These are phyloP conservation scores for Lamellibrachia luymesi DNA, from an alignment of 1,140 invertebrate genomes.

Conservation along the genomic window DNA sequence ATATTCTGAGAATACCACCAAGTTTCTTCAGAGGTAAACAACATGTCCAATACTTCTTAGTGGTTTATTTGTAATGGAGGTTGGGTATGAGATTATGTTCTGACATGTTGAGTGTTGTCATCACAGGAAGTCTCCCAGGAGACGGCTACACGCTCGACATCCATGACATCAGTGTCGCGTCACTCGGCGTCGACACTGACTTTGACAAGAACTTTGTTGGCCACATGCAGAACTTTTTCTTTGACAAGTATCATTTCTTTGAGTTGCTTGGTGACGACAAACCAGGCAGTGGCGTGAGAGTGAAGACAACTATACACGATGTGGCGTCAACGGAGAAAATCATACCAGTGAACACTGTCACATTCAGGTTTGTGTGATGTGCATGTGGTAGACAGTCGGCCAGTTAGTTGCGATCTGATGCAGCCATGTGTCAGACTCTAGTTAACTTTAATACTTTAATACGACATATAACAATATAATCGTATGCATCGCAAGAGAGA, in stretches of 20 bases:
- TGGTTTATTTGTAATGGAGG: no score
- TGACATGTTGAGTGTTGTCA: background rate
- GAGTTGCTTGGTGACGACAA: conserved; percentile 2
- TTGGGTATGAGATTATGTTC: background rate
- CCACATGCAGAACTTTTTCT: conserved; percentile 43
- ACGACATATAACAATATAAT: background rate
- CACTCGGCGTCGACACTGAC: conserved; percentile 15
- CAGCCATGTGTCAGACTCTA: background rate
- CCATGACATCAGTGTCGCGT: conserved; percentile 31
- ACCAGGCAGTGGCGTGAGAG: background rate
- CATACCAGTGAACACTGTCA: background rate
- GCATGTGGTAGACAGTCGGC: background rate
- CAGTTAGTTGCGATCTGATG: background rate
- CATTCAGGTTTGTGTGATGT: background rate
- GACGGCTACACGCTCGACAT: conserved; percentile 31
- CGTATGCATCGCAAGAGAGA: background rate
- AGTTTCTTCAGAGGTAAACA: no score
- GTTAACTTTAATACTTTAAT: no score
- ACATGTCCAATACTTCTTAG: no score
- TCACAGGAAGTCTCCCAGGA: conserved; percentile 24
- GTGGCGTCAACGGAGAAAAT: background rate
- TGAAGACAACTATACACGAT: background rate
- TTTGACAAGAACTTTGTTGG: conserved; percentile 38
- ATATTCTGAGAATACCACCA: no score
- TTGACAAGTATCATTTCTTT: conserved; percentile 39